phyloP scores from a whole-genome alignment of 2,797 vertebrate species.

The Alosa sapidissima region DNA sequence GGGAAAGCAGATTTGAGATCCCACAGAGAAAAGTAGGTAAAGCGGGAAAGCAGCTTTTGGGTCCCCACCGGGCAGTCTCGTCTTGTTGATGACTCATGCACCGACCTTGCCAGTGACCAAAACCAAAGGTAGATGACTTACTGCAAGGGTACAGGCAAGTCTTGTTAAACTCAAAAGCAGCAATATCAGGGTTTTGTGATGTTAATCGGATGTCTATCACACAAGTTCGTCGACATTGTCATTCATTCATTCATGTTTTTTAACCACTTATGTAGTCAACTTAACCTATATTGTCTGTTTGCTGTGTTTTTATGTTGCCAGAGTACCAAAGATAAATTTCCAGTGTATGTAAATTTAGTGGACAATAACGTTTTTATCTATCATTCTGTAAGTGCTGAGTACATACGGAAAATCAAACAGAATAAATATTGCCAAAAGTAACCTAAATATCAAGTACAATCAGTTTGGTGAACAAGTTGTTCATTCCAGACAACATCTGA shows the following conservation, averaged over 20 bases:
- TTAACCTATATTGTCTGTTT: too few species aligned
- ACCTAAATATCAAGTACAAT: too few species aligned
- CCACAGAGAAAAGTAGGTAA: slow-evolving; percentile 24
- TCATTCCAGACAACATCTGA: too few species aligned
- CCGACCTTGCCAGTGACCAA: not conserved
- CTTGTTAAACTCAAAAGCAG: not conserved
- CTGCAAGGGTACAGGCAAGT: not conserved
- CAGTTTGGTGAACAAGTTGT: too few species aligned
- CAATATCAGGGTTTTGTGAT: not conserved
- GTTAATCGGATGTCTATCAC: not conserved
- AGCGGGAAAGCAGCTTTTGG: not conserved
- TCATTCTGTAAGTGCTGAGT: not conserved
- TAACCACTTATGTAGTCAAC: too few species aligned
- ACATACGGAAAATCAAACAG: not conserved
- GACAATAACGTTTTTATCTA: too few species aligned
- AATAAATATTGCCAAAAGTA: not conserved
- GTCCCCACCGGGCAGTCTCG: not conserved
- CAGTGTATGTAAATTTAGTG: too few species aligned
- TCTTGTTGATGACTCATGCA: not conserved
- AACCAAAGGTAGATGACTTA: not conserved
- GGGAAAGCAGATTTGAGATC: not conserved
- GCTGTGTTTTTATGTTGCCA: too few species aligned
- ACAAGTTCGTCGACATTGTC: not conserved
- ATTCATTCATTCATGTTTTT: too few species aligned
- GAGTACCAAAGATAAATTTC: too few species aligned